Conservation (phyloP, 2,797 vertebrate genomes). For the Gymnoscopelus microlampas region DNA sequence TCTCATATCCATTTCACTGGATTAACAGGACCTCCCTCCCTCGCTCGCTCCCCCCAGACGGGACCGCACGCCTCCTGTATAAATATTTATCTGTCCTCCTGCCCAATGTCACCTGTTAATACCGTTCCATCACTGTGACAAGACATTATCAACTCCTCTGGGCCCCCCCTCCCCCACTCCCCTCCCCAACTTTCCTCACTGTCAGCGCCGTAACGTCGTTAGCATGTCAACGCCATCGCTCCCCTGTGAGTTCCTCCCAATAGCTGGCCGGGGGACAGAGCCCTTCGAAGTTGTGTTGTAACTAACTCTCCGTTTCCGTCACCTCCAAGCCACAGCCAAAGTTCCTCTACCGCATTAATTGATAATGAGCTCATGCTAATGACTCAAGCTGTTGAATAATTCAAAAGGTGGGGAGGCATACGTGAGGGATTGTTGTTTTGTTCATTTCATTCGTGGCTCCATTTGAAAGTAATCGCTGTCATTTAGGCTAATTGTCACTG, state of each 20-base stretch:
- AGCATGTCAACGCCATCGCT: constrained; percentile 30
- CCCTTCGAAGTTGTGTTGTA: no score
- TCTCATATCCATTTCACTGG: constrained; percentile 38
- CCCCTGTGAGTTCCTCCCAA: constrained; percentile 14
- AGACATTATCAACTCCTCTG: constrained; percentile 52
- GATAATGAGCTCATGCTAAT: constrained; percentile 15
- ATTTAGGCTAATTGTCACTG: constrained; percentile 13
- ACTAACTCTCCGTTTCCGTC: background rate
- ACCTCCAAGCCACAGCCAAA: background rate
- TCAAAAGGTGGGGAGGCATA: background rate
- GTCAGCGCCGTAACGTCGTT: constrained; percentile 39
- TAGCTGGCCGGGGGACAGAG: background rate
- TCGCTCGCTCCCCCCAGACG: constrained; percentile 35
- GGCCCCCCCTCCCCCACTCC: constrained; percentile 41
- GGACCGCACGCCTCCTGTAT: constrained; percentile 59
- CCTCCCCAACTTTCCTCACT: background rate
- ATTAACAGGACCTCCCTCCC: constrained; percentile 46
- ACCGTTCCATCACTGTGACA: constrained; percentile 60
- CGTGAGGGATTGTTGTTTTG: constrained; percentile 2
- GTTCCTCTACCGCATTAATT: background rate
- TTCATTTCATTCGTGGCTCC: constrained; percentile 1
- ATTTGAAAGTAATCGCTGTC: constrained; percentile 13
- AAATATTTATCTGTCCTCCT: constrained; percentile 67
- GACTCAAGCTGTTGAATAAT: constrained; percentile 13
- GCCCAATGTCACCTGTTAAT: constrained; percentile 71